Conservation (phyloP, 2,113 vertebrate species). For the Gymnarchus niloticus region DNA sequence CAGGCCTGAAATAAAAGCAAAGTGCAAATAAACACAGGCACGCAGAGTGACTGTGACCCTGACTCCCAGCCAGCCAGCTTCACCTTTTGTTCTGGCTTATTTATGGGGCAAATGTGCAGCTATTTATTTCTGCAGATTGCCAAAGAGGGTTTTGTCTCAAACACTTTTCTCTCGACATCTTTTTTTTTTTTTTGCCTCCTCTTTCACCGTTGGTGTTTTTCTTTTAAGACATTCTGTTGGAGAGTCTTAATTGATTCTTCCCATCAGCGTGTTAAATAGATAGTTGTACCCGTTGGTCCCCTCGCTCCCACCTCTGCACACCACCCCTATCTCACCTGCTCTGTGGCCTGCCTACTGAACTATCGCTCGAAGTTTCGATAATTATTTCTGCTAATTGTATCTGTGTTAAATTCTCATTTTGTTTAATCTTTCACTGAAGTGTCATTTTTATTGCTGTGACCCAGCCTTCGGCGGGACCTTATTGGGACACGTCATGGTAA, state of each 20-base stretch:
- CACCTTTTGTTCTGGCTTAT: background rate
- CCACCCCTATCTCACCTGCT: no score
- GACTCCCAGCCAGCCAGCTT: background rate
- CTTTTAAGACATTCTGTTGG: background rate
- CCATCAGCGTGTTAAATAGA: background rate
- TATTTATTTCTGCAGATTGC: background rate
- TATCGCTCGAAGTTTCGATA: no score
- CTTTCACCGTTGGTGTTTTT: background rate
- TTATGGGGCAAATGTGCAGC: background rate
- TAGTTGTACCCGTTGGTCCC: background rate
- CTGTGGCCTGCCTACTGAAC: no score
- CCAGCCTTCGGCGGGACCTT: background rate
- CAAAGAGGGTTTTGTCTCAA: background rate
- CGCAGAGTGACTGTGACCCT: background rate
- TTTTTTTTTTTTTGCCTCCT: background rate
- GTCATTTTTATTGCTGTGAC: no score
- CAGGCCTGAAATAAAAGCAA: background rate
- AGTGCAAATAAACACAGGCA: background rate
- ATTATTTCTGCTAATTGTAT: no score
- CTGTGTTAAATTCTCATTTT: no score
- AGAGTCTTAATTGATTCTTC: background rate
- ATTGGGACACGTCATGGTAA: background rate
- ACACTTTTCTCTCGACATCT: background rate
- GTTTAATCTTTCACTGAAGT: no score
- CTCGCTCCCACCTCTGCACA: no score